phyloP scores from a whole-genome alignment of 92 coral and sea anemone genomes.

The Epizoanthus stellaris region DNA sequence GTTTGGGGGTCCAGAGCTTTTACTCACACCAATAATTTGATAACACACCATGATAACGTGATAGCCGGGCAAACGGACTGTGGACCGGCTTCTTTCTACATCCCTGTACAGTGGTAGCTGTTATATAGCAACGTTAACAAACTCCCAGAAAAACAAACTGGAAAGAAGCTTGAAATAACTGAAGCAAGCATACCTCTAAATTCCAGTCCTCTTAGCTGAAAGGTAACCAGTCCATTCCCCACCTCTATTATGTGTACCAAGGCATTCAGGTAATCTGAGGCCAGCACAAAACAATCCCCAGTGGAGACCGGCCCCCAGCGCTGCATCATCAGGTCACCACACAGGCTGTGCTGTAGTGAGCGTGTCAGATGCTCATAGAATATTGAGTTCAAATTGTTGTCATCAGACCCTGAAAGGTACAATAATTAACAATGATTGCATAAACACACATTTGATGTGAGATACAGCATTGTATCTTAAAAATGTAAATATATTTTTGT shows the following conservation, averaged over 20 bases:
- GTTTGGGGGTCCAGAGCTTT: no score
- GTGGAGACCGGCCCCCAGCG: constrained; percentile 99
- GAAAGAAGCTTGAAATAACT: neutral
- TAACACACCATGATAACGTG: no score
- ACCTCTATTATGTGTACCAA: constrained; percentile 97
- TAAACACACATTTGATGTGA: neutral
- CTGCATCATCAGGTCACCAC: constrained; percentile 96
- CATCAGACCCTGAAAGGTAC: constrained; percentile 79
- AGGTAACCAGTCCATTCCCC: constrained; percentile 96
- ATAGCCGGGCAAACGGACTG: no score
- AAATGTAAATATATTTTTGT: no score
- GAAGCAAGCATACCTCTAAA: constrained; percentile 76
- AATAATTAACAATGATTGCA: neutral
- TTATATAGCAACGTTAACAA: no score
- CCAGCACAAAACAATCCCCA: constrained; percentile 97
- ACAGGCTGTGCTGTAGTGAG: constrained; percentile 94
- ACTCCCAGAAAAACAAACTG: neutral
- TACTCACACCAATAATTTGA: no score
- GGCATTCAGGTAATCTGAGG: constrained; percentile 96
- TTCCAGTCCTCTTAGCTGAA: constrained; percentile 96
- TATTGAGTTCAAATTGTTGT: constrained; percentile 94
- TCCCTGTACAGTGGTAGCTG: no score
- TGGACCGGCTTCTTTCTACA: no score
- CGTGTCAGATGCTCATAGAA: constrained; percentile 98
- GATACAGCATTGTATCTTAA: no score